phyloP scores from a whole-genome alignment of 2,797 vertebrate species.

The Notoglanidium macrostoma region DNA sequence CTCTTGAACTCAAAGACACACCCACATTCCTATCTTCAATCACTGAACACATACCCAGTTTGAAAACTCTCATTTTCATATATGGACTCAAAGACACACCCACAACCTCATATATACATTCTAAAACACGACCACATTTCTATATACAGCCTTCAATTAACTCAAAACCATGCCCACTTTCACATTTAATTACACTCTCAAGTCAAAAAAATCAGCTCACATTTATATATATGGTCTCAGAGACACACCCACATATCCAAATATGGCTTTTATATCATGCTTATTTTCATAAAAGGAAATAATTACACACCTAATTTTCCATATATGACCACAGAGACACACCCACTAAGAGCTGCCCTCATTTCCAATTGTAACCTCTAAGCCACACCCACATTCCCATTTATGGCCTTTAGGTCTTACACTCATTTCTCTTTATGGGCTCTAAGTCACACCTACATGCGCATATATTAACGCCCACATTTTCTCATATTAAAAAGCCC shows the following conservation, averaged over 20 bases:
- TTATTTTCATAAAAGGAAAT: not conserved
- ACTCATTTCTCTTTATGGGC: not conserved
- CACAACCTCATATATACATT: not conserved
- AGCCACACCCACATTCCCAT: not conserved
- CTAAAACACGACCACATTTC: not conserved
- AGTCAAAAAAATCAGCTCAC: not conserved
- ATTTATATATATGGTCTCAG: not conserved
- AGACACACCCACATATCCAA: not conserved
- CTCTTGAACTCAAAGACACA: not conserved
- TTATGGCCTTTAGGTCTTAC: not conserved
- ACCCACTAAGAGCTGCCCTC: not conserved
- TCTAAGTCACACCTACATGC: not conserved
- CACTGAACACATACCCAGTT: too few relatives aligned
- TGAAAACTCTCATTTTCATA: not conserved
- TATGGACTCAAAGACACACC: not conserved
- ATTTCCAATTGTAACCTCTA: not conserved
- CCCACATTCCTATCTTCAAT: too few relatives aligned
- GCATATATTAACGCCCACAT: not conserved
- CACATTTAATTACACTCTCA: not conserved
- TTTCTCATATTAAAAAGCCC: too few relatives aligned
- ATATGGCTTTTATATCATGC: not conserved
- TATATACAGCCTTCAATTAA: not conserved
- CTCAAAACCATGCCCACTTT: not conserved
- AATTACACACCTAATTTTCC: not conserved
- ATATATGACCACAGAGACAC: not conserved